Conservation (phyloP, 2,113 vertebrate genomes). For the Hippolais icterina region DNA sequence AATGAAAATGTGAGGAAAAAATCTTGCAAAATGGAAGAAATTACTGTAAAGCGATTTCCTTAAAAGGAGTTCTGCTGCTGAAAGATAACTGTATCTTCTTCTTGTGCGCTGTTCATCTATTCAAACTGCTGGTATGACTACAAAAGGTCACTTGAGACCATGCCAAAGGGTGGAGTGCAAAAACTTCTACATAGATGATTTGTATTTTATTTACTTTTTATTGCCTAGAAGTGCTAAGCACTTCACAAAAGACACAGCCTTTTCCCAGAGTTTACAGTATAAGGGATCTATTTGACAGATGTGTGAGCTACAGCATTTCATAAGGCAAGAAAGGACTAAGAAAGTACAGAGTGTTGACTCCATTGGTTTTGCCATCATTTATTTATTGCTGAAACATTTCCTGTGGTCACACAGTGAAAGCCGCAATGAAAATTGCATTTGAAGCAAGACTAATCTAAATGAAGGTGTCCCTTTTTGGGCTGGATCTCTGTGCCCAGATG, state of each 20-base stretch:
- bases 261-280: background rate
- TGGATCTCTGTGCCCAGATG: background rate
- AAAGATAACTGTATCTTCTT: background rate
- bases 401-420: background rate
- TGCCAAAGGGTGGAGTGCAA: background rate
- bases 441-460: background rate
- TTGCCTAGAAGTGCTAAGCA: background rate
- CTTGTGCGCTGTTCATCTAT: background rate
- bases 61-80: background rate
- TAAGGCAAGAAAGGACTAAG: slow-evolving; percentile 1
- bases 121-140: background rate
- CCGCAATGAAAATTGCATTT: background rate
- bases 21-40: background rate
- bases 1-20: background rate
- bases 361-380: background rate
- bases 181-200: background rate
- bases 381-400: background rate
- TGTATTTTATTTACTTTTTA: slow-evolving; percentile 11
- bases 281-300: slow-evolving; percentile 10
- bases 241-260: background rate
- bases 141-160: background rate
- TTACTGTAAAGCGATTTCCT: background rate
- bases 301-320: slow-evolving; percentile 18
- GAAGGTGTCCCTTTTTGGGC: background rate
- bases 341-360: background rate